Evolutionary conservation across 2,888 invertebrate species (phyloP).

Genomic region (Luperina nickerlii): DNA sequence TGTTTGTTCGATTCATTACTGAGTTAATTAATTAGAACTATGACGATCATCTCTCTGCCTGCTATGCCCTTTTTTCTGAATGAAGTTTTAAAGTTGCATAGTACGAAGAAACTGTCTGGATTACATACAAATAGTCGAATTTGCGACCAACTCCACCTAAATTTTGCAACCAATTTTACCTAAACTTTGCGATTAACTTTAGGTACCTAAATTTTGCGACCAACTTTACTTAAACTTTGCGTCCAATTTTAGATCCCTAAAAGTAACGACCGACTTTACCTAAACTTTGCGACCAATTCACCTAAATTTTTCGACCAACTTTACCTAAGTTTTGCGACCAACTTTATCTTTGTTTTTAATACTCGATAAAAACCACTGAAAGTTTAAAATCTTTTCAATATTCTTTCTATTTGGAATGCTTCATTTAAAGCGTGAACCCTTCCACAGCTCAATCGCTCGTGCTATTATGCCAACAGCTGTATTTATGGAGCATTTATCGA

Average conservation of each 20-base stretch:
- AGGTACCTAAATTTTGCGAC: neutral
- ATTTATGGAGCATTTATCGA: conserved; percentile 55
- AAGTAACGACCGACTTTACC: too few relatives aligned
- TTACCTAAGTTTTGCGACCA: neutral
- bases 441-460: conserved; percentile 43
- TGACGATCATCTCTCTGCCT: neutral
- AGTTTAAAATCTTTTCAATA: neutral
- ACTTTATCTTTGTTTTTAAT: neutral
- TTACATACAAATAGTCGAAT: too few relatives aligned
- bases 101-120: neutral
- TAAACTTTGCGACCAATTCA: neutral
- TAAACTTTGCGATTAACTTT: neutral
- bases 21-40: neutral
- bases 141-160: neutral
- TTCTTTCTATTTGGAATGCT: neutral
- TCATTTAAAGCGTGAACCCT: neutral
- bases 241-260: neutral
- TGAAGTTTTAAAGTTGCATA: neutral
- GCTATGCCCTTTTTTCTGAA: neutral
- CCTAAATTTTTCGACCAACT: neutral
- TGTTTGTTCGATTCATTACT: neutral
- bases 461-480: conserved; percentile 31
- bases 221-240: neutral
- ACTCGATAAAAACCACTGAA: neutral
- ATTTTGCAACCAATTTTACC: neutral